phyloP scores from a whole-genome alignment of 2,888 invertebrate genomes.

The Brachyptera putata region DNA sequence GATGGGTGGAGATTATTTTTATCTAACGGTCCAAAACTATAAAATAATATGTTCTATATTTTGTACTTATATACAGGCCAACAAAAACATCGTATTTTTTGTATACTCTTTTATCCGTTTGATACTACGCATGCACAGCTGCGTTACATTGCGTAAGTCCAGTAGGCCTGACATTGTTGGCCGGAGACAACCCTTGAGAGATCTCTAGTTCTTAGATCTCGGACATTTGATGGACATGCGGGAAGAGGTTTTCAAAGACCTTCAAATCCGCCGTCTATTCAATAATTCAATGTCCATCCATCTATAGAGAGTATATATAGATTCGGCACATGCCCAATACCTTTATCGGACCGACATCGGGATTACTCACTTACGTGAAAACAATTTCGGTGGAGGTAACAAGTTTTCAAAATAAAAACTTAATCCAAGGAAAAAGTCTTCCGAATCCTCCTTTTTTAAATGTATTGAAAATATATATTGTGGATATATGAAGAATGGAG shows the following conservation, averaged over 20 bases:
- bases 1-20: too few species aligned
- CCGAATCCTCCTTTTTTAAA: too few species aligned
- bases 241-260: background rate
- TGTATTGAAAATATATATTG: too few species aligned
- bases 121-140: too few species aligned
- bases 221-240: constrained; percentile 20
- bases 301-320: background rate
- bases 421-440: background rate
- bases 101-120: too few species aligned
- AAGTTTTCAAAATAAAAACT: constrained; percentile 3
- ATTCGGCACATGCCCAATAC: constrained; percentile 3
- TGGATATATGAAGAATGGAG: too few species aligned
- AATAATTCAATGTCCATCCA: background rate
- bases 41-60: too few species aligned
- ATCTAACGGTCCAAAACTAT: too few species aligned
- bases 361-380: constrained; percentile 12
- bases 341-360: background rate
- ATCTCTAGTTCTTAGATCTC: background rate
- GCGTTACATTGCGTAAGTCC: too few species aligned
- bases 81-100: too few species aligned
- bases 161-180: background rate
- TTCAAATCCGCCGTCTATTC: background rate
- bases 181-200: background rate
- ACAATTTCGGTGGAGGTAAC: constrained; percentile 15
- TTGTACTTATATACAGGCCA: too few species aligned